A percentile compares a stretch with the other conserved stretches of the same genome.
These are phyloP conservation scores for Capitella teleta DNA, from an alignment of 1,140 invertebrate species.

Conservation along the genomic window DNA sequence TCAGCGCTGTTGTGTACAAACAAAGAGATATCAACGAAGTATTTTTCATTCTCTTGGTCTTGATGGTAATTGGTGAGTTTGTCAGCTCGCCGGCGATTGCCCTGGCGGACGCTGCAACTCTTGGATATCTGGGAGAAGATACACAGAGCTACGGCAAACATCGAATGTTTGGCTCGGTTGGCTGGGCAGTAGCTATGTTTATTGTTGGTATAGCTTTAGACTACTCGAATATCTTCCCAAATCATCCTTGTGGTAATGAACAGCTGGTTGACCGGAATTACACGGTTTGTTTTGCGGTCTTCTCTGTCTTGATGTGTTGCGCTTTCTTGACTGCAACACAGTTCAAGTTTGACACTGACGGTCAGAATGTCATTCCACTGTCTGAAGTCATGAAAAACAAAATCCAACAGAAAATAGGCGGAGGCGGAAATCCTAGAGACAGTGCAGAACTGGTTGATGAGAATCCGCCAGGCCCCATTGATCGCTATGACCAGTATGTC, in stretches of 20 bases:
- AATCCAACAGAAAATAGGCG: not conserved
- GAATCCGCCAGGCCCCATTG: not conserved
- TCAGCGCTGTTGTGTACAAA: constrained; percentile 81
- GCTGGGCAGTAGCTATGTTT: constrained; percentile 97
- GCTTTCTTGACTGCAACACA: constrained; percentile 86
- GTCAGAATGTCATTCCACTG: constrained; percentile 1
- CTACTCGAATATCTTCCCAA: constrained; percentile 78
- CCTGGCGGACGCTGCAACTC: constrained; percentile 63
- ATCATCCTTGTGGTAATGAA: constrained; percentile 60
- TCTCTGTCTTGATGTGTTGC: constrained; percentile 90
- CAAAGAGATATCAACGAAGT: constrained; percentile 1
- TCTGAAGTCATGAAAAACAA: not conserved
- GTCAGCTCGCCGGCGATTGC: constrained; percentile 93
- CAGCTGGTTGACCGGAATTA: constrained; percentile 71
- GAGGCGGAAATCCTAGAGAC: constrained; percentile 2
- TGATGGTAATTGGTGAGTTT: constrained; percentile 94
- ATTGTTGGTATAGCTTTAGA: constrained; percentile 90
- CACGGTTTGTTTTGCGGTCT: constrained; percentile 95
- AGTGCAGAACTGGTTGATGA: not conserved
- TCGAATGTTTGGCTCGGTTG: constrained; percentile 95
- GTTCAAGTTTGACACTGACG: constrained; percentile 40
- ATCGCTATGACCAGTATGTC: not conserved
- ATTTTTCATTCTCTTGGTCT: constrained; percentile 76
- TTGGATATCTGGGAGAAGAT: constrained; percentile 73
- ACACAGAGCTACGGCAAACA: constrained; percentile 85